Evolutionary conservation across 2,888 invertebrate species (phyloP).

Genomic region (Hyppa rectilinea): DNA sequence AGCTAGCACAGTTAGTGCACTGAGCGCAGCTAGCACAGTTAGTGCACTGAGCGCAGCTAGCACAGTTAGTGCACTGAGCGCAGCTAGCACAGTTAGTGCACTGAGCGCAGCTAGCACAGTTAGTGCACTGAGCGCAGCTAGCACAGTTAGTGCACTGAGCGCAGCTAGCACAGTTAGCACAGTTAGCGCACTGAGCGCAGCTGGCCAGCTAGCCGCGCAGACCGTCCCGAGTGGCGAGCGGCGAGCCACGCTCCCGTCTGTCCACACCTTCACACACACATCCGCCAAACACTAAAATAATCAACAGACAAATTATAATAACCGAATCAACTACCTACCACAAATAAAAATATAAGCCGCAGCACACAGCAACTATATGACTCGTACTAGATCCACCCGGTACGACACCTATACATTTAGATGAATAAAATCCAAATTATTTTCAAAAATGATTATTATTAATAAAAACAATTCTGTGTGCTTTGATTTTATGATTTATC

Average conservation of each 20-base stretch:
- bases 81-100: not conserved
- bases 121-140: not conserved
- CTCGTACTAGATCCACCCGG: slow-evolving; percentile 68
- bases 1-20: not conserved
- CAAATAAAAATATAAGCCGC: slow-evolving; percentile 70
- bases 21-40: not conserved
- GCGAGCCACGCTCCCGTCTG: slow-evolving; percentile 47
- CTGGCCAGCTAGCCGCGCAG: not conserved
- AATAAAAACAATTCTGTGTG: slow-evolving; percentile 77
- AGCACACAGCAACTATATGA: slow-evolving; percentile 68
- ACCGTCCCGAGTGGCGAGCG: slow-evolving; percentile 37
- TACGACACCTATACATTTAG: slow-evolving; percentile 54
- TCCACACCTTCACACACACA: slow-evolving; percentile 68
- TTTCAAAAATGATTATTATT: slow-evolving; percentile 79
- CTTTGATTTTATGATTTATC: slow-evolving; percentile 66
- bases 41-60: no score
- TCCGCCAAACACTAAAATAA: slow-evolving; percentile 74
- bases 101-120: no score
- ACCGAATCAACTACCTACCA: slow-evolving; percentile 77
- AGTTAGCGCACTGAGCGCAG: not conserved
- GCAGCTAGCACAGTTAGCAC: not conserved
- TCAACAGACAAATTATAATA: slow-evolving; percentile 80
- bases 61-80: not conserved
- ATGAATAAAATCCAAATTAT: slow-evolving; percentile 80
- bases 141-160: no score